Evolutionary conservation across 2,113 vertebrate genomes (phyloP), one percentile per base, ranked within the genome.

Genomic region (Ornithorhynchus anatinus): DNA sequence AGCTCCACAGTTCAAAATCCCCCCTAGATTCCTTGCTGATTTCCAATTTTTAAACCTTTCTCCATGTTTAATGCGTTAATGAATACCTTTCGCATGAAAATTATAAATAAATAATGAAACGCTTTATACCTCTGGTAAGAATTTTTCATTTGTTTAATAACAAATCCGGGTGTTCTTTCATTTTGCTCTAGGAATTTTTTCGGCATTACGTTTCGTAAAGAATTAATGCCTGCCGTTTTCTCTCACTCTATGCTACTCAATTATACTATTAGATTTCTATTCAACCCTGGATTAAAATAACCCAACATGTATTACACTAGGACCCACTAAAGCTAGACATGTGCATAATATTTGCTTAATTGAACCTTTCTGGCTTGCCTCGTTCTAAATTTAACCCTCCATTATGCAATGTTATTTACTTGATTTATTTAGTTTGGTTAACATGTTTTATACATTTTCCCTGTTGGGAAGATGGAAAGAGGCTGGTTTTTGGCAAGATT

Each of bases 41-140:
- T n/a, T n/a, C n/a, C n/a, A n/a, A n/a, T n/a, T n/a, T n/a, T n/a
- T n/a, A n/a, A n/a, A n/a, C n/a, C n/a, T n/a, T n/a, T n/a, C n/a
- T n/a, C n/a, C n/a, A n/a, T n/a, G n/a, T n/a, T n/a, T n/a, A n/a
- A n/a, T n/a, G n/a, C n/a, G n/a, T n/a, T n/a, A n/a, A n/a, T n/a
- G n/a, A n/a, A n/a, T n/a, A n/a, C n/a, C n/a, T n/a, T n/a, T n/a
- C n/a, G n/a, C n/a, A n/a, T n/a, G n/a, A n/a, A n/a, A n/a, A n/a
- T n/a, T n/a, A n/a, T n/a, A n/a, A n/a, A n/a, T n/a, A n/a, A n/a
- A n/a, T n/a, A n/a, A n/a, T n/a, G n/a, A n/a, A n/a, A n/a, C n/a
- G n/a, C n/a, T n/a, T n/a, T n/a, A 64, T 22, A 59, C 32, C 48
- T 57, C 81, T 12, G 53, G 39, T 66, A 32, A 52, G 59, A 76